Evolutionary conservation across 2,888 invertebrate genomes (phyloP).

Genomic region (Tromatobia lineatoria): DNA sequence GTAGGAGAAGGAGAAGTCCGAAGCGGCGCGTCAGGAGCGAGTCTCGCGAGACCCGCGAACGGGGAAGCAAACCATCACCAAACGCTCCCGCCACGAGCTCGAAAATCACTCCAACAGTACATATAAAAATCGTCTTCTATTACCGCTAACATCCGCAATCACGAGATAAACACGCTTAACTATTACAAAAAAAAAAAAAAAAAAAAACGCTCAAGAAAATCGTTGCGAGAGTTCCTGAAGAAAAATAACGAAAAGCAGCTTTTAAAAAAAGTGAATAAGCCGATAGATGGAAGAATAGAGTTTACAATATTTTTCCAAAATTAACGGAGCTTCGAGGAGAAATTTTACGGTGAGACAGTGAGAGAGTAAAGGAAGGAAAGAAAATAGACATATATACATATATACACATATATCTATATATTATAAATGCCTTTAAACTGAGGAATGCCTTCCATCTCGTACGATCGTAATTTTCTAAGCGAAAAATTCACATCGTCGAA

Average conservation of each 20-base stretch:
- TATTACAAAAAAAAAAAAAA: neutral
- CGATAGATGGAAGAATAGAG: constrained; percentile 18
- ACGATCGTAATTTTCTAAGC: constrained; percentile 56
- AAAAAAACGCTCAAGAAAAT: constrained; percentile 43
- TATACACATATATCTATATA: constrained; percentile 27
- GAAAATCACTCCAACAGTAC: neutral
- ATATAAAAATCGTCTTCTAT: constrained; percentile 12
- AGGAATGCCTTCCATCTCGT: constrained; percentile 65
- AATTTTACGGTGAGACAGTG: neutral
- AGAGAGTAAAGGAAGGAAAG: neutral
- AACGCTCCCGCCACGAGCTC: constrained; percentile 33
- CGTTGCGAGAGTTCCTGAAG: constrained; percentile 52
- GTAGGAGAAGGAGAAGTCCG: constrained; percentile 36
- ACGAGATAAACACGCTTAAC: constrained; percentile 1
- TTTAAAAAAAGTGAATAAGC: neutral
- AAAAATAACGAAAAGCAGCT: neutral
- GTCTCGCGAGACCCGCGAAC: constrained; percentile 63
- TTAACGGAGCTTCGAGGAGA: neutral
- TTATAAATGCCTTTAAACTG: constrained; percentile 59
- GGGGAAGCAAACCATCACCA: constrained; percentile 47
- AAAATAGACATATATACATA: constrained; percentile 17
- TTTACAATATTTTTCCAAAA: constrained; percentile 31
- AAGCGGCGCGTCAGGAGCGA: constrained; percentile 52
- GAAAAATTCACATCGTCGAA: constrained; percentile 27
- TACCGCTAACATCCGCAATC: constrained; percentile 11